Evolutionary conservation across 2,113 vertebrate species (phyloP).

Genomic region (Alouatta palliata): DNA sequence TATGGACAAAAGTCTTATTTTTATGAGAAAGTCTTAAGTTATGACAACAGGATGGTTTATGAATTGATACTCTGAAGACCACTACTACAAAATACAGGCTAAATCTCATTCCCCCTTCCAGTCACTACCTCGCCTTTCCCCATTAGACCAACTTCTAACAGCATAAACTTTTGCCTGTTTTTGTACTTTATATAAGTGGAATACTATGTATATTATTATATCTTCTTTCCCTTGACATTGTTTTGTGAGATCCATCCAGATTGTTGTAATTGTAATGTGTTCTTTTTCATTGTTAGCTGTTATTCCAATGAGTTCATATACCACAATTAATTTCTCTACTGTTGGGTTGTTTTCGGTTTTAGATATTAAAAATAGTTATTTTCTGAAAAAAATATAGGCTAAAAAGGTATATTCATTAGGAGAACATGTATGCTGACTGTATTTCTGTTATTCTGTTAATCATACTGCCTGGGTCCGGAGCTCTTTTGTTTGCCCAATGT

Average conservation of each 20-base stretch:
- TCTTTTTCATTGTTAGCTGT: not conserved
- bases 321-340: conserved; percentile 3
- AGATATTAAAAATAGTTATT: conserved; percentile 16
- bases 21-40: not conserved
- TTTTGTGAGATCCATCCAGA: conserved; percentile 10
- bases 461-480: not conserved
- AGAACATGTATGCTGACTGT: not conserved
- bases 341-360: not conserved
- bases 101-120: not conserved
- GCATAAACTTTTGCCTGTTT: not conserved
- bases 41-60: not conserved
- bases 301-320: not conserved
- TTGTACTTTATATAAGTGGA: not conserved
- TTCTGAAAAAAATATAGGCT: not conserved
- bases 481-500: not conserved
- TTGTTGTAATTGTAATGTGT: not conserved
- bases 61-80: not conserved
- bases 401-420: not conserved
- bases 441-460: not conserved
- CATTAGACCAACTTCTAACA: not conserved
- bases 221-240: not conserved
- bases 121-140: not conserved
- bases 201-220: not conserved
- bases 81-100: not conserved
- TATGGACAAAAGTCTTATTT: conserved; percentile 23